These are phyloP conservation scores for Pollenia amentaria DNA, from an alignment of 2,888 invertebrate species.

Conservation along the genomic window DNA sequence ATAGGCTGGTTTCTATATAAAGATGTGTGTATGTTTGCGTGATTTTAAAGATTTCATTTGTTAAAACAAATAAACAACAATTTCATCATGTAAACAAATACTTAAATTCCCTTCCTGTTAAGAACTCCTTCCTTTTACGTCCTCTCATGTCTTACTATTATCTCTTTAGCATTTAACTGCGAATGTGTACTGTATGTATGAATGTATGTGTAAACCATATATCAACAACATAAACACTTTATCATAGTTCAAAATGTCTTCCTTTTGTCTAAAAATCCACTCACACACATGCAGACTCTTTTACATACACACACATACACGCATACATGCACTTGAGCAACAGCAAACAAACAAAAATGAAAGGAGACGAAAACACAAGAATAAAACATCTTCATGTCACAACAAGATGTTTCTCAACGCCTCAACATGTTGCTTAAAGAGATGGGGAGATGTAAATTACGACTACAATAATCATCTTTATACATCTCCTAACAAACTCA, in stretches of 20 bases:
- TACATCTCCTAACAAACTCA: conserved; percentile 21
- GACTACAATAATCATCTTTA: conserved; percentile 2
- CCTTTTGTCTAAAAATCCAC: conserved; percentile 52
- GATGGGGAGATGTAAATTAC: conserved; percentile 44
- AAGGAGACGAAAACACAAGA: conserved; percentile 30
- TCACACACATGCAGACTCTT: background rate
- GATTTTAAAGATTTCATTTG: conserved; percentile 45
- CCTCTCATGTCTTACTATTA: conserved; percentile 32
- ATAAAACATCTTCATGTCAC: conserved; percentile 72
- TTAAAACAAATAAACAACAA: conserved; percentile 78
- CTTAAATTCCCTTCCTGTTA: conserved; percentile 40
- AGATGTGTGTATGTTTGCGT: conserved; percentile 70
- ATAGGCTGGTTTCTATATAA: conserved; percentile 1
- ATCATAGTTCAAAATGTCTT: conserved; percentile 65
- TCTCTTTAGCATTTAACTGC: conserved; percentile 44
- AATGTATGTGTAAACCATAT: background rate
- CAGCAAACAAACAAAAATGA: background rate
- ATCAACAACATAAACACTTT: conserved; percentile 60
- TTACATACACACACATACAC: background rate
- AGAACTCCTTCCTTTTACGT: background rate
- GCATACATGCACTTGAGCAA: conserved; percentile 8
- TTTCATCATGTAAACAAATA: conserved; percentile 71
- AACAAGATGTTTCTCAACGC: conserved; percentile 72
- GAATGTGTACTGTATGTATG: background rate
- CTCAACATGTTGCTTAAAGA: conserved; percentile 73